Evolutionary conservation across 2,797 vertebrate species (phyloP).

Genomic region (Discoglossus pictus): DNA sequence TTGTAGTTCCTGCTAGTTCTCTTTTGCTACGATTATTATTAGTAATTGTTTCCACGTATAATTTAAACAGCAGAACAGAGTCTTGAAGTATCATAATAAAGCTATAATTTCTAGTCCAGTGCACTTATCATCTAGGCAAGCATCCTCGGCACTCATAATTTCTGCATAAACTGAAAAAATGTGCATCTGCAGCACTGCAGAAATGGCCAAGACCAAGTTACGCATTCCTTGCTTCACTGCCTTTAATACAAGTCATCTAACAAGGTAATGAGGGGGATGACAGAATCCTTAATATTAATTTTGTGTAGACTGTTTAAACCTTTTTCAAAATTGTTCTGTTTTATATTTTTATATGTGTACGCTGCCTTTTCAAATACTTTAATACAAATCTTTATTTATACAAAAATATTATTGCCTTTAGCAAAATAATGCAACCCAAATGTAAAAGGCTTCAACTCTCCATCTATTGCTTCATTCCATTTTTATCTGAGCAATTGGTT

Average conservation of each 20-base stretch:
- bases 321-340: slow-evolving; percentile 25
- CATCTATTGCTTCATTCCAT: slow-evolving; percentile 53
- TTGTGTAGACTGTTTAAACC: slow-evolving; percentile 54
- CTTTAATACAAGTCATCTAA: slow-evolving; percentile 66
- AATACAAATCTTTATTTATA: slow-evolving; percentile 40
- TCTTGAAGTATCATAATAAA: slow-evolving; percentile 61
- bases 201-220: slow-evolving; percentile 58
- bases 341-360: slow-evolving; percentile 12
- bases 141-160: slow-evolving; percentile 55
- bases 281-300: slow-evolving; percentile 66
- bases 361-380: slow-evolving; percentile 51
- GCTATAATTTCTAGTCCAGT: slow-evolving; percentile 65
- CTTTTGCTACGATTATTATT: slow-evolving; percentile 52
- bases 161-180: slow-evolving; percentile 55
- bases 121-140: slow-evolving; percentile 56
- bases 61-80: slow-evolving; percentile 53
- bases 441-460: slow-evolving; percentile 51
- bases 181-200: slow-evolving; percentile 51
- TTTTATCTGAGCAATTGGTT: slow-evolving; percentile 62
- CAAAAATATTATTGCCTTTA: slow-evolving; percentile 50
- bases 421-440: slow-evolving; percentile 55
- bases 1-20: slow-evolving; percentile 34
- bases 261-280: slow-evolving; percentile 63
- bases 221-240: slow-evolving; percentile 62
- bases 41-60: slow-evolving; percentile 47